These are phyloP conservation scores for Cactoblastis cactorum DNA, from an alignment of 2,888 invertebrate genomes.

Conservation along the genomic window DNA sequence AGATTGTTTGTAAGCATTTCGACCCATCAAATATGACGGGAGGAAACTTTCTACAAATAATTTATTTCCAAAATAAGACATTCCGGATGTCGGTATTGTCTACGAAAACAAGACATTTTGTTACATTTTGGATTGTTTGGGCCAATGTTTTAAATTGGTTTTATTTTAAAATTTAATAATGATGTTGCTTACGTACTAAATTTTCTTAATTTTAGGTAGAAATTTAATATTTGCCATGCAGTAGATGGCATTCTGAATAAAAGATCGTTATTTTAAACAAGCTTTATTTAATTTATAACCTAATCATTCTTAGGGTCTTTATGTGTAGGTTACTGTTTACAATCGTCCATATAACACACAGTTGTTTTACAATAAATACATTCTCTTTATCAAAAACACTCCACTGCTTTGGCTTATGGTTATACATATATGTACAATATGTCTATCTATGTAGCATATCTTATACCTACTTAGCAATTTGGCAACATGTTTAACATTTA, in stretches of 20 bases:
- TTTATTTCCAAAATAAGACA: conserved; percentile 46
- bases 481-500: conserved; percentile 72
- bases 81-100: conserved; percentile 19
- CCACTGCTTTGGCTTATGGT: conserved; percentile 60
- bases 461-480: conserved; percentile 68
- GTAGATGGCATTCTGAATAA: conserved; percentile 28
- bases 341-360: conserved; percentile 40
- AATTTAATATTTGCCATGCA: no score
- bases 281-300: conserved; percentile 70
- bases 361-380: conserved; percentile 43
- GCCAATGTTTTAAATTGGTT: no score
- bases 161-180: no score
- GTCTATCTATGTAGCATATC: conserved; percentile 61
- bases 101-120: background rate
- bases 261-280: conserved; percentile 64
- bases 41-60: conserved; percentile 58
- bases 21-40: conserved; percentile 67
- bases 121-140: background rate
- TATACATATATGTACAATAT: conserved; percentile 69
- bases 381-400: conserved; percentile 54
- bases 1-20: conserved; percentile 73
- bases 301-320: conserved; percentile 55
- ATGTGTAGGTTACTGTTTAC: conserved; percentile 53
- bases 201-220: no score
- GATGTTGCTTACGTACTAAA: no score